Conservation (phyloP, 2,113 vertebrate genomes). For the Lamprotornis superbus region DNA sequence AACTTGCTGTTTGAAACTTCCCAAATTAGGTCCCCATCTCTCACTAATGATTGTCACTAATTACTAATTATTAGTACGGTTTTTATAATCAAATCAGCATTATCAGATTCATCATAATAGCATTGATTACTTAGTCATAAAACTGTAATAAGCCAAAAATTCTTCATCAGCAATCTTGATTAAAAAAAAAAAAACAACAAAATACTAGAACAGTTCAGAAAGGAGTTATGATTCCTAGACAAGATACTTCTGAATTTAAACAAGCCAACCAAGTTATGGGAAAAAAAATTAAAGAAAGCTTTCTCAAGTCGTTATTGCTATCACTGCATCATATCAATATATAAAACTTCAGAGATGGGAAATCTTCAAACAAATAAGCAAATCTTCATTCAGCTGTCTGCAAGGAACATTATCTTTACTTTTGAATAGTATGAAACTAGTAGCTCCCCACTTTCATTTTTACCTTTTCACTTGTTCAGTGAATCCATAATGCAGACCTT, state of each 20-base stretch:
- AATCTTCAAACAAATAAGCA: not conserved
- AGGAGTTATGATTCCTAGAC: not conserved
- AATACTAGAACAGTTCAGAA: not conserved
- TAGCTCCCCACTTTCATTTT: not conserved
- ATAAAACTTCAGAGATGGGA: not conserved
- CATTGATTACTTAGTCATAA: not conserved
- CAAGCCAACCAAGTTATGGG: not conserved
- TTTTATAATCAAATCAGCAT: not conserved
- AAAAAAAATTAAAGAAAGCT: not conserved
- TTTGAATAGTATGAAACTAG: not conserved
- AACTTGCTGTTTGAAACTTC: not conserved
- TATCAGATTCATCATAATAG: not conserved
- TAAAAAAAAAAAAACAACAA: not conserved
- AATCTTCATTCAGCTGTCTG: not conserved
- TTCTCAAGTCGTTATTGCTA: not conserved
- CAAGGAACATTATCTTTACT: not conserved
- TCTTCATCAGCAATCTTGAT: not conserved
- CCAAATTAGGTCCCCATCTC: not conserved
- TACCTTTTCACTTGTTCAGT: not conserved
- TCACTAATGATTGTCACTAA: not conserved
- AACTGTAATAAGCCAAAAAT: not conserved
- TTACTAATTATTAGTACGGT: not conserved
- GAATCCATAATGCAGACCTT: not conserved
- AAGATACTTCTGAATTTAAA: not conserved
- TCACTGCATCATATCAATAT: not conserved